Base-by-base conservation (phyloP, 2,113 vertebrate species). In the Campylorhamphus procurvoides region DNA sequence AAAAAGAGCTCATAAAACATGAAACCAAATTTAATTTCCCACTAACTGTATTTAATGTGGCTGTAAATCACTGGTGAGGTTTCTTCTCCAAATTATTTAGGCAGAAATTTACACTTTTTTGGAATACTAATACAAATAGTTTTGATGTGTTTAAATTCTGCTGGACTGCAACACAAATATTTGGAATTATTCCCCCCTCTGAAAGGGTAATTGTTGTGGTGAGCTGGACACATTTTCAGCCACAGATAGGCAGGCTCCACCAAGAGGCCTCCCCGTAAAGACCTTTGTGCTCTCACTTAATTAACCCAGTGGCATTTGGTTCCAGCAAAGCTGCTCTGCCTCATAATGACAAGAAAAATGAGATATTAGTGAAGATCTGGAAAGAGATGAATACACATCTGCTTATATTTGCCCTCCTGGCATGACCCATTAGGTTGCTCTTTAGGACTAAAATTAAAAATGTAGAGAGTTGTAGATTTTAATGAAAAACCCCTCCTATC, bases 391-490 rank as follows among this genome's bases (percentile, higher is more conserved):
- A 56, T 68, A 74, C 33, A 84, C 66, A 93, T 90, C 69, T 95
- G 90, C 58, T 96, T 92, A 37, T 78, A 39, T 94, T 95, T 96
- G 83, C 85, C 58, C 83, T 92, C 63, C 83, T 96, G 90, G 85
- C 66, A 71, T 87, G 66, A 87, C 74, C 87, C 39, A 46, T 89
- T 63, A 86, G 44, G 46, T 84, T 72, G 42, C 39, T 78, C 29
- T 95, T 94, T 55, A 91, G 88, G 67, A 67, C 60, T 92, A 63
- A 49, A 94, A 91, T 81, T 68, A 75, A 92, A 95, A 95, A 84
- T 60, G 52, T 28, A 50, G 33, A 18, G 29, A 79, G 73, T 42
- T 85, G 52, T 84, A 55, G 25, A 77, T 55, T 91, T 77, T 85
- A 46, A 62, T 94, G 53, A 44, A 87, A 82, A 1, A 29, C 18